Conservation (phyloP, 2,797 vertebrate genomes). For the Enteromius mattozi region DNA sequence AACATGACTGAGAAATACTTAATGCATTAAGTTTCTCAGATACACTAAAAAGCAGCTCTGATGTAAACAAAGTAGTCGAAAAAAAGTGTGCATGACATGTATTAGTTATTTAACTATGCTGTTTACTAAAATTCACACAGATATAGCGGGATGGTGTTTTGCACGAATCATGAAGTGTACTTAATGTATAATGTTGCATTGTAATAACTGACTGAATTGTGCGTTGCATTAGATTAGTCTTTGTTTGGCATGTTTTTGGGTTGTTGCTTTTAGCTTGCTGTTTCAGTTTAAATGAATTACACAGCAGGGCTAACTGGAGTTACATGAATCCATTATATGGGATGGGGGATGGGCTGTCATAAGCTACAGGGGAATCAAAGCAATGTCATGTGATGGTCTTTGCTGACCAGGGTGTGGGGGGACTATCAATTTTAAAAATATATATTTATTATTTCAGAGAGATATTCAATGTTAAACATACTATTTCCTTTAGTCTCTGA, state of each 20-base stretch:
- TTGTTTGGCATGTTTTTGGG: background rate
- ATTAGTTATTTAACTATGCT: background rate
- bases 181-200: background rate
- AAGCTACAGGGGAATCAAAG: slow-evolving; percentile 26
- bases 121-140: background rate
- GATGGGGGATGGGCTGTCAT: slow-evolving; percentile 47
- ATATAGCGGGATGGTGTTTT: background rate
- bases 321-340: background rate
- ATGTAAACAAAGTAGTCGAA: background rate
- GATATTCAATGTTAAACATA: background rate
- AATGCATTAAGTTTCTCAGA: background rate
- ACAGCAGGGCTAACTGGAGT: slow-evolving; percentile 20
- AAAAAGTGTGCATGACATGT: background rate
- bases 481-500: background rate
- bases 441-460: background rate
- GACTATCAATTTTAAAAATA: background rate
- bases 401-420: slow-evolving; percentile 14
- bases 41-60: background rate
- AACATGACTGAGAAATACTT: background rate
- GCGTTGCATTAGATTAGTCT: background rate
- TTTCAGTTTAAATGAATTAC: slow-evolving; percentile 21
- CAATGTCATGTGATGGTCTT: slow-evolving; percentile 41
- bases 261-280: background rate
- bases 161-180: background rate
- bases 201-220: background rate